Conservation (phyloP, 1,140 invertebrate genomes). For the Helicoverpa zea region DNA sequence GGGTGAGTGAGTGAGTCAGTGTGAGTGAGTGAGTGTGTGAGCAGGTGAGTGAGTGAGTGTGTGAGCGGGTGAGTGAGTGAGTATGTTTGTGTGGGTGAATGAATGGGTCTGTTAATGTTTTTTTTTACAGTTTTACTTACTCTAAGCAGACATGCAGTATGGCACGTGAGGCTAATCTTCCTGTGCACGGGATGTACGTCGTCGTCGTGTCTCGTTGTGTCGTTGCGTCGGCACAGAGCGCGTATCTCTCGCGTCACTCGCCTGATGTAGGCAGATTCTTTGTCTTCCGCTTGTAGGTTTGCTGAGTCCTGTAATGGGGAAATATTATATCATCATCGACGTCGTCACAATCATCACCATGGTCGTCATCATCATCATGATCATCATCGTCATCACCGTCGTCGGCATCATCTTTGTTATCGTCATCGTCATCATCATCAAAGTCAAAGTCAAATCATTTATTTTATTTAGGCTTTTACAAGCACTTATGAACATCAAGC, state of each 20-base stretch:
- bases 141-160: slow-evolving; percentile 73
- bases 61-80: background rate
- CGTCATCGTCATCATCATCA: no score
- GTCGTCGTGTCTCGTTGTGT: slow-evolving; percentile 57
- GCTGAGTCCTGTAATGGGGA: slow-evolving; percentile 47
- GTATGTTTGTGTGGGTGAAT: background rate
- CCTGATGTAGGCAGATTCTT: slow-evolving; percentile 57
- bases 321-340: no score
- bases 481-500: no score
- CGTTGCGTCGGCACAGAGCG: slow-evolving; percentile 70
- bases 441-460: no score
- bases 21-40: background rate
- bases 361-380: no score
- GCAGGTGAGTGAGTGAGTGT: background rate
- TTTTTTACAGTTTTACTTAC: slow-evolving; percentile 47
- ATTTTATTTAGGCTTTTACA: no score
- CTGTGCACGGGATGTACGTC: slow-evolving; percentile 57
- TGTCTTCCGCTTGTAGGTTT: slow-evolving; percentile 46
- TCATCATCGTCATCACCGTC: no score
- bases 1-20: background rate
- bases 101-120: no score
- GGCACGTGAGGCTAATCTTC: slow-evolving; percentile 87
- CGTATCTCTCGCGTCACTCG: slow-evolving; percentile 79
- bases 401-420: no score
- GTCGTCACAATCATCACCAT: no score